A percentile compares a stretch with the other conserved stretches of the same genome.
phyloP scores from a whole-genome alignment of 1,140 invertebrate species.

The Brachionus koreanus region DNA sequence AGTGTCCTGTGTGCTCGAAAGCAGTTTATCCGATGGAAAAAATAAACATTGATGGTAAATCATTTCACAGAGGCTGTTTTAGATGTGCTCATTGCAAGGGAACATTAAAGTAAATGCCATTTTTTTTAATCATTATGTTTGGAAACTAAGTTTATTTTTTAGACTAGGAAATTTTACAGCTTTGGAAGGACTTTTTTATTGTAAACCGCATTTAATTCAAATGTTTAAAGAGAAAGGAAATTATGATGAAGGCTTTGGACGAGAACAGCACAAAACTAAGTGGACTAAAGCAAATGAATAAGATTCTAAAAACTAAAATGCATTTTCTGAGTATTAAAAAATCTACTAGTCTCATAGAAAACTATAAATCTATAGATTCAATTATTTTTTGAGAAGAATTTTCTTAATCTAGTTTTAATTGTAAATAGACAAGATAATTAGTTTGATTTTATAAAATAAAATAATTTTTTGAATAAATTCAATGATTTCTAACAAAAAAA shows the following conservation, averaged over 20 bases:
- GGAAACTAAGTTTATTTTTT: constrained; percentile 44
- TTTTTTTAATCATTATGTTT: neutral
- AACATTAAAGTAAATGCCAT: constrained; percentile 47
- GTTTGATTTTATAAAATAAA: neutral
- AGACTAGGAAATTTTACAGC: constrained; percentile 74
- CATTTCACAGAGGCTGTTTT: constrained; percentile 75
- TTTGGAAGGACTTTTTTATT: constrained; percentile 72
- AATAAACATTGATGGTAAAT: constrained; percentile 70
- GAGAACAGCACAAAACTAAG: constrained; percentile 59
- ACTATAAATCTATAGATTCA: neutral
- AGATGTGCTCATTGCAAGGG: constrained; percentile 72
- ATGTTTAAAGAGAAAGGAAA: constrained; percentile 77
- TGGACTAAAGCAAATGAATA: constrained; percentile 49
- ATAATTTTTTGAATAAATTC: neutral
- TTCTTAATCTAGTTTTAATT: neutral
- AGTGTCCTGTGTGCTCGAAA: constrained; percentile 69
- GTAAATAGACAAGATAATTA: neutral
- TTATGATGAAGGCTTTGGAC: constrained; percentile 73
- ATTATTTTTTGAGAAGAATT: neutral
- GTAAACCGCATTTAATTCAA: constrained; percentile 75
- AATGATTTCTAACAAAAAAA: too few species aligned
- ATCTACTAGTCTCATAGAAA: neutral
- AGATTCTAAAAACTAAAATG: neutral
- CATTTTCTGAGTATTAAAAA: neutral
- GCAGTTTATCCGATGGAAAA: constrained; percentile 76